Conservation (phyloP, 2,888 invertebrate genomes). For the Hanleya hanleyi region DNA sequence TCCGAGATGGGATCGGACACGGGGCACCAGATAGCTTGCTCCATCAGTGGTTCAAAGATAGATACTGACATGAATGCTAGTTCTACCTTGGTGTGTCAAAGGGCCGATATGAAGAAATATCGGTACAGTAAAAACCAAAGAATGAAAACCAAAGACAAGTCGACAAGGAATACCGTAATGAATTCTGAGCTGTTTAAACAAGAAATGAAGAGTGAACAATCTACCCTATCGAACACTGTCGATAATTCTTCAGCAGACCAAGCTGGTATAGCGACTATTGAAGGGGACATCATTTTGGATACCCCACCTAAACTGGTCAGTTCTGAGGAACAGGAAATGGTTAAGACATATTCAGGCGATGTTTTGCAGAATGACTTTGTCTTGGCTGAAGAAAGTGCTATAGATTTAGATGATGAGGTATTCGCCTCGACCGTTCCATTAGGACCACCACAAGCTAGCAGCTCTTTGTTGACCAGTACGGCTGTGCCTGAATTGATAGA, state of each 20-base stretch:
- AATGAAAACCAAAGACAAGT: neutral
- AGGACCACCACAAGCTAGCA: neutral
- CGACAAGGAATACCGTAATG: neutral
- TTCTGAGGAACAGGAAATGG: neutral
- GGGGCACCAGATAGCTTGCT: neutral
- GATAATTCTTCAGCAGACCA: too few relatives aligned
- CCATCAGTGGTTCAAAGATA: neutral
- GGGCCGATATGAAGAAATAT: neutral
- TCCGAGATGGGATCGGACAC: neutral
- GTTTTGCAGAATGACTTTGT: conserved; percentile 38
- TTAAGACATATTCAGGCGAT: too few relatives aligned
- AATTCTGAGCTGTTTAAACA: too few relatives aligned
- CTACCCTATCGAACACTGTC: too few relatives aligned
- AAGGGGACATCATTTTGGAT: too few relatives aligned
- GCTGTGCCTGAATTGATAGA: neutral
- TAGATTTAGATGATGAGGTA: conserved; percentile 20
- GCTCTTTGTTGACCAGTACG: too few relatives aligned
- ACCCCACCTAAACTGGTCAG: neutral
- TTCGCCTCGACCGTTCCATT: neutral
- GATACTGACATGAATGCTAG: neutral
- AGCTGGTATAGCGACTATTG: too few relatives aligned
- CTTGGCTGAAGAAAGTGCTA: conserved; percentile 26
- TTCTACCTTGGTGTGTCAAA: neutral
- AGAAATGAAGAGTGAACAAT: too few relatives aligned
- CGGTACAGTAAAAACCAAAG: too few relatives aligned